These are phyloP conservation scores for Scaptodrosophila lebanonensis DNA, from an alignment of 1,140 invertebrate genomes.

Conservation along the genomic window DNA sequence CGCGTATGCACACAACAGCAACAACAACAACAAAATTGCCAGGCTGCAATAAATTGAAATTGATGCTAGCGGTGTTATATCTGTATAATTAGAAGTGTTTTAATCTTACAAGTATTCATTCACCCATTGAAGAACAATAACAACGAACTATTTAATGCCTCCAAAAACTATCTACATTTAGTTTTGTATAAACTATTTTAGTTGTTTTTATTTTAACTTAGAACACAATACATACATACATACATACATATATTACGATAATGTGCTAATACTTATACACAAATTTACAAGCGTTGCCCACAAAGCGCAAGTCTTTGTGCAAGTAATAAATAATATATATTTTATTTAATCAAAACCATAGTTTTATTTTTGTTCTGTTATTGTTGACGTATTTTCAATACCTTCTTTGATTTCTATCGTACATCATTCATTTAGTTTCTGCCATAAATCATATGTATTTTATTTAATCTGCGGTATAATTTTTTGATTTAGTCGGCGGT, in stretches of 20 bases:
- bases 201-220: no score
- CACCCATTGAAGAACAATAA: no score
- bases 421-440: not conserved
- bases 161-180: slow-evolving; percentile 16
- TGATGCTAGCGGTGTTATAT: slow-evolving; percentile 17
- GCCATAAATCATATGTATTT: no score
- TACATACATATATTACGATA: slow-evolving; percentile 13
- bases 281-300: slow-evolving; percentile 18
- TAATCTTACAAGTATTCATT: no score
- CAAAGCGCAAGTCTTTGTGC: slow-evolving; percentile 26
- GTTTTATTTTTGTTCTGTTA: slow-evolving; percentile 18
- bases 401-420: not conserved
- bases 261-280: slow-evolving; percentile 35
- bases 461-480: no score
- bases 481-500: no score
- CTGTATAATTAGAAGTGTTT: slow-evolving; percentile 8
- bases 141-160: slow-evolving; percentile 42
- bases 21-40: slow-evolving; percentile 2
- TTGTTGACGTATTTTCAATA: slow-evolving; percentile 7
- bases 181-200: slow-evolving; percentile 38
- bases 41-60: slow-evolving; percentile 37
- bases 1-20: slow-evolving; percentile 11
- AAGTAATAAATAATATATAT: slow-evolving; percentile 47
- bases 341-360: slow-evolving; percentile 10
- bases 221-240: no score